phyloP scores from a whole-genome alignment of 2,888 invertebrate genomes.

The Eudemis profundana region DNA sequence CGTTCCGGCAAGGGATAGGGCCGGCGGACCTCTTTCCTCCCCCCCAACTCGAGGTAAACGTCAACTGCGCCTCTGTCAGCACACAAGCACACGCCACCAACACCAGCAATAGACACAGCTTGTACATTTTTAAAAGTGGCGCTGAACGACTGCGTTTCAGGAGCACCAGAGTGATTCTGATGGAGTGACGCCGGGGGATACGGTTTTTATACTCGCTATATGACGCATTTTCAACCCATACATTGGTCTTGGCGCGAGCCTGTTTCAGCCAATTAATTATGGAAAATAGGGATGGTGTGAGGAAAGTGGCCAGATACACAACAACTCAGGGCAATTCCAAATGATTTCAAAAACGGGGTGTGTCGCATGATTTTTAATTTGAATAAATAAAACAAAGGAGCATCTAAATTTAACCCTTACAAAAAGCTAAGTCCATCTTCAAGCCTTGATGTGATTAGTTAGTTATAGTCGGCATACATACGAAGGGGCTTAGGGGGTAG shows the following conservation, averaged over 20 bases:
- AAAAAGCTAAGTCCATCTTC: too few species aligned
- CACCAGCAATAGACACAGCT: conserved; percentile 57
- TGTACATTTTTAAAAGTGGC: conserved; percentile 59
- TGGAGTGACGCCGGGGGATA: neutral
- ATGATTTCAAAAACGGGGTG: too few species aligned
- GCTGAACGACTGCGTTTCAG: neutral
- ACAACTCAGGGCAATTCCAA: too few species aligned
- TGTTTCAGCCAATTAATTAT: conserved; percentile 27
- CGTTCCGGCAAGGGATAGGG: conserved; percentile 66
- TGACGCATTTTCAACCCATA: conserved; percentile 36
- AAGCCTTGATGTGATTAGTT: too few species aligned
- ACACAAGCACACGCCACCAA: conserved; percentile 60
- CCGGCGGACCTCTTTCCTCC: conserved; percentile 69
- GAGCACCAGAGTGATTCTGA: conserved; percentile 11
- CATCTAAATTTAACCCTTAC: too few species aligned
- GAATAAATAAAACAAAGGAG: too few species aligned
- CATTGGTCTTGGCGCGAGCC: too few species aligned
- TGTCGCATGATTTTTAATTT: too few species aligned
- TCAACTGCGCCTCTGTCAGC: conserved; percentile 76
- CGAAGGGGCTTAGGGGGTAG: too few species aligned
- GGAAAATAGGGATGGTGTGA: neutral
- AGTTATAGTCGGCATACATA: too few species aligned
- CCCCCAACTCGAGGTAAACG: conserved; percentile 86
- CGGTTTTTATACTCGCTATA: conserved; percentile 25
- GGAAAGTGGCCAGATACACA: neutral